Conservation (phyloP, 2,888 invertebrate species). For the Eupithecia pulchellata region DNA sequence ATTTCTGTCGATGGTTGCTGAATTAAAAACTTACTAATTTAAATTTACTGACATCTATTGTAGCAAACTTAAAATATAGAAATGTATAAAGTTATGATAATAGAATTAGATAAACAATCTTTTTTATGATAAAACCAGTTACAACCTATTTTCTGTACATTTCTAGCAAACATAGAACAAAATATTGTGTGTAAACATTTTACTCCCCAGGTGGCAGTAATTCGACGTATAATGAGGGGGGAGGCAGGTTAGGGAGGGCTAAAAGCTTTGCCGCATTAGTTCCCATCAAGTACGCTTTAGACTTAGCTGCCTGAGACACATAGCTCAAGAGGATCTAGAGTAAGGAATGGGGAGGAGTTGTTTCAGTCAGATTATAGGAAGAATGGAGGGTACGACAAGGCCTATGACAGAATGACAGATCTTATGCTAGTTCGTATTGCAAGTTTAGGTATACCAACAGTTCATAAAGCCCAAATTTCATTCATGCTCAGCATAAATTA, state of each 20-base stretch:
- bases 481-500: too few relatives aligned
- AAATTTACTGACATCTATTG: too few relatives aligned
- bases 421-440: too few relatives aligned
- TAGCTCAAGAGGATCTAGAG: constrained; percentile 8
- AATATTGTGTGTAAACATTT: constrained; percentile 30
- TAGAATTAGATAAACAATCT: too few relatives aligned
- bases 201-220: constrained; percentile 29
- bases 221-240: constrained; percentile 36
- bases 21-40: too few relatives aligned
- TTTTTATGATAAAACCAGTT: neutral
- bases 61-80: too few relatives aligned
- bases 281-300: constrained; percentile 65
- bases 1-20: too few relatives aligned
- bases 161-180: constrained; percentile 8
- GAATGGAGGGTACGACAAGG: too few relatives aligned
- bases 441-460: too few relatives aligned
- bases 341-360: neutral
- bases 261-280: constrained; percentile 79
- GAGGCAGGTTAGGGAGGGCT: constrained; percentile 52
- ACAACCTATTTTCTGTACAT: neutral
- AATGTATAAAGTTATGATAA: too few relatives aligned
- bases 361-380: too few relatives aligned
- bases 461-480: too few relatives aligned
- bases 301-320: constrained; percentile 51
- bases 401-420: neutral